phyloP scores from a whole-genome alignment of 2,888 invertebrate species.

The Mechanitis messenoides region DNA sequence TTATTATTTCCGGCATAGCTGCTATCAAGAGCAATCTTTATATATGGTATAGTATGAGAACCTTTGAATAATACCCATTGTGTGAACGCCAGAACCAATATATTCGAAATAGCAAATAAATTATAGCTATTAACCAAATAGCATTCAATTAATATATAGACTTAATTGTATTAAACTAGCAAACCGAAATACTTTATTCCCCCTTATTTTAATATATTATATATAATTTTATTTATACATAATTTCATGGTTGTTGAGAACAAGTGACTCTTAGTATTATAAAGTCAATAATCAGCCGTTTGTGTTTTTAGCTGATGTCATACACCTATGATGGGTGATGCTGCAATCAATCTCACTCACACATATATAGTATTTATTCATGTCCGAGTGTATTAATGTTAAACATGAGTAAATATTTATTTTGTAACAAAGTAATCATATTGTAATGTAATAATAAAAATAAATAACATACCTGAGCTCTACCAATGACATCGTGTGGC shows the following conservation, averaged over 20 bases:
- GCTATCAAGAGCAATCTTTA: no score
- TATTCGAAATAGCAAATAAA: no score
- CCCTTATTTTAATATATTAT: slow-evolving; percentile 6
- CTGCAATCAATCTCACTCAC: slow-evolving; percentile 13
- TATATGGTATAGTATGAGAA: no score
- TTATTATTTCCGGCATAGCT: no score
- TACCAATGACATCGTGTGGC: slow-evolving; percentile 73
- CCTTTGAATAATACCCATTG: no score
- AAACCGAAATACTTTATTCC: slow-evolving; percentile 9
- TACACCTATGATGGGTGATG: slow-evolving; percentile 14
- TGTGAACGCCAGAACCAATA: no score
- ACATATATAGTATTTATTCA: slow-evolving; percentile 15
- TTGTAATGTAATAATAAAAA: slow-evolving; percentile 8
- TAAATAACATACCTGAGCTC: slow-evolving; percentile 64
- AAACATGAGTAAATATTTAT: slow-evolving; percentile 16
- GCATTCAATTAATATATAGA: no score
- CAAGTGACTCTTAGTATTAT: not conserved
- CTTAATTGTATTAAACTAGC: not conserved
- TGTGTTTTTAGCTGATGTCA: slow-evolving; percentile 22
- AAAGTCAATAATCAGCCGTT: not conserved
- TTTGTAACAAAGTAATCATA: slow-evolving; percentile 15
- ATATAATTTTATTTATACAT: not conserved
- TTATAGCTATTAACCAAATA: no score
- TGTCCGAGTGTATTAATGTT: slow-evolving; percentile 8
- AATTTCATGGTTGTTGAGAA: not conserved